phyloP scores from a whole-genome alignment of 2,113 vertebrate species.

The Nyctibius bracteatus region DNA sequence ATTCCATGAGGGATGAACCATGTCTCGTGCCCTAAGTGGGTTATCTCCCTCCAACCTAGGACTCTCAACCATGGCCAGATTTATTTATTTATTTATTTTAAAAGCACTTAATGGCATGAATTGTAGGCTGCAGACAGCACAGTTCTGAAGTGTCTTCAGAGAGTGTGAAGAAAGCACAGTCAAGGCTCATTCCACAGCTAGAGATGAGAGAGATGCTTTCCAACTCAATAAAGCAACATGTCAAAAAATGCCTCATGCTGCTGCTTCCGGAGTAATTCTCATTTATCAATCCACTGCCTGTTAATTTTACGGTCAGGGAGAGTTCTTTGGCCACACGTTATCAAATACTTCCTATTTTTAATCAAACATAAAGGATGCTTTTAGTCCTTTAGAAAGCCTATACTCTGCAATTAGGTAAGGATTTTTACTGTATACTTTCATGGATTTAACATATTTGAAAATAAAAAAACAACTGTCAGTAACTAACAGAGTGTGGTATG shows the following conservation, averaged over 20 bases:
- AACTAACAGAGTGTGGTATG: not conserved
- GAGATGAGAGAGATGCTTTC: not conserved
- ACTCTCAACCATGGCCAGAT: not conserved
- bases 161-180: not conserved
- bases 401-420: not conserved
- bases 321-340: not conserved
- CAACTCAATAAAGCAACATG: not conserved
- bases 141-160: not conserved
- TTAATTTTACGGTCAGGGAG: not conserved
- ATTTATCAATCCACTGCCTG: not conserved
- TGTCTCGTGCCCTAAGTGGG: accelerated
- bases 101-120: not conserved
- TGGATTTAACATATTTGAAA: not conserved
- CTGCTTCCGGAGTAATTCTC: not conserved
- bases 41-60: not conserved
- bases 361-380: not conserved
- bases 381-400: not conserved
- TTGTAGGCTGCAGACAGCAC: not conserved
- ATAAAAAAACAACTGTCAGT: accelerated
- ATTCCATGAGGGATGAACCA: not conserved
- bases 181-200: not conserved
- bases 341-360: not conserved
- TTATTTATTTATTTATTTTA: not conserved
- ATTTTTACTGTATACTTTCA: not conserved
- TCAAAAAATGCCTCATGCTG: not conserved